Evolutionary conservation across 2,888 invertebrate genomes (phyloP).

Genomic region (Oxyscelio sp.): DNA sequence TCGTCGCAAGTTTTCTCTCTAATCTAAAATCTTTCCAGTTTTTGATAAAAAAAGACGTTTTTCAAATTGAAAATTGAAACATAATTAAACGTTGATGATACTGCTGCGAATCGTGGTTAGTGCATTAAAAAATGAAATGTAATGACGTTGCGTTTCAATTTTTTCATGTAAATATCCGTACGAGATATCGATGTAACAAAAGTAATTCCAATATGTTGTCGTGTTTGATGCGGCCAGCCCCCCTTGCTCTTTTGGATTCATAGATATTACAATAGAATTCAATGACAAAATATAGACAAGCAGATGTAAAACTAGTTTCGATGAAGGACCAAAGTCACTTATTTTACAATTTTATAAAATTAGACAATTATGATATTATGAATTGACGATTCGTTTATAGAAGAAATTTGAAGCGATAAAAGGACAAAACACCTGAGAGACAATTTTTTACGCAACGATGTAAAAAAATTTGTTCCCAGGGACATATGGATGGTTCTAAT

Average conservation of each 20-base stretch:
- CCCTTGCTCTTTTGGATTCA: slow-evolving; percentile 36
- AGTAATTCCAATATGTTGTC: slow-evolving; percentile 31
- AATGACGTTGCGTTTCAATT: neutral
- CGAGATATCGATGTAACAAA: neutral
- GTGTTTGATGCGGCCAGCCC: slow-evolving; percentile 61
- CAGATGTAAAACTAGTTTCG: neutral
- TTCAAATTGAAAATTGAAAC: neutral
- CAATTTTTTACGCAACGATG: slow-evolving; percentile 29
- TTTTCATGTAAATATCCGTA: slow-evolving; percentile 31
- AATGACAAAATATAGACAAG: slow-evolving; percentile 9
- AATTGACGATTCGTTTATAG: slow-evolving; percentile 27
- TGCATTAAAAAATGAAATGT: slow-evolving; percentile 10
- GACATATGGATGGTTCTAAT: slow-evolving; percentile 59
- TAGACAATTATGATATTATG: slow-evolving; percentile 31
- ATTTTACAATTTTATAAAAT: slow-evolving; percentile 65
- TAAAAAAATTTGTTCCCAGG: slow-evolving; percentile 12
- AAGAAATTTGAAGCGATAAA: neutral
- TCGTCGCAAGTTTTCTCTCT: neutral
- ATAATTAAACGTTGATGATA: neutral
- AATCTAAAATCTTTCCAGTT: neutral
- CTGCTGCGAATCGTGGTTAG: slow-evolving; percentile 4
- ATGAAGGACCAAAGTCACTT: slow-evolving; percentile 56
- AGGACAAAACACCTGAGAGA: neutral
- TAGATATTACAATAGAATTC: neutral
- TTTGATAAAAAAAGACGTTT: neutral